Evolutionary conservation across 1,140 invertebrate genomes (phyloP), one percentile per base, ranked within the genome.

Genomic region (Pogonomyrmex californicus): DNA sequence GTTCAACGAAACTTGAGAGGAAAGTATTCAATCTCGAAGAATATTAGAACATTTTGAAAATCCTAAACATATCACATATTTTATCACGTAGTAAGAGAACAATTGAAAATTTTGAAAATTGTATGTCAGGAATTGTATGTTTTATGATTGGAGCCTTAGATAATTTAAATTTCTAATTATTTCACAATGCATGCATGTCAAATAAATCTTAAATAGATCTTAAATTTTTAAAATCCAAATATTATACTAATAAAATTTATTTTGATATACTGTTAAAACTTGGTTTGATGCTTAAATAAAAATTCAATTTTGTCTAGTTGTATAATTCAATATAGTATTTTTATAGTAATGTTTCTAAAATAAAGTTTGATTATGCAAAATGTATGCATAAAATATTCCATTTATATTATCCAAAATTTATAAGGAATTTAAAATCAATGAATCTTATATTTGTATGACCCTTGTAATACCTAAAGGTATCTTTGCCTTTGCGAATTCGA

Each of bases 401-500:
- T 76, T 58, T 6, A 36, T 30, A 4, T 56, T 75, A 23, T 62
- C 4, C 47, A n/a, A 77, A 7, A 56, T 81, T 82, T 49, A 49
- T 56, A 41, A 78, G 4, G 12, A 3, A 63, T 58, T 68, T 65
- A 14, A 9, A 51, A 62, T 49, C 23, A 10, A 30, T 23, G 17
- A n/a, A 1, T 2, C 4, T 58, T 6, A 49, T 62, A 63, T 30
- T 87, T 58, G 75, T 56, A 56, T 86, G 70, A 89, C 41, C 51
- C 49, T 51, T 81, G 60, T 79, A 73, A 58, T 44, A 49, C 9
- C 73, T 60, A 86, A 82, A 73, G 70, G 23, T 63, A 47, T 14
- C 30, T 65, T 12, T 17, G 23, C 38, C 47, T 36, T 41, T 30
- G 9, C 51, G 17, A 77, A 54, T 10, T 63, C 5, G 44, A 56